Conservation (phyloP, 2,113 vertebrate genomes). For the Formicarius rufipectus region DNA sequence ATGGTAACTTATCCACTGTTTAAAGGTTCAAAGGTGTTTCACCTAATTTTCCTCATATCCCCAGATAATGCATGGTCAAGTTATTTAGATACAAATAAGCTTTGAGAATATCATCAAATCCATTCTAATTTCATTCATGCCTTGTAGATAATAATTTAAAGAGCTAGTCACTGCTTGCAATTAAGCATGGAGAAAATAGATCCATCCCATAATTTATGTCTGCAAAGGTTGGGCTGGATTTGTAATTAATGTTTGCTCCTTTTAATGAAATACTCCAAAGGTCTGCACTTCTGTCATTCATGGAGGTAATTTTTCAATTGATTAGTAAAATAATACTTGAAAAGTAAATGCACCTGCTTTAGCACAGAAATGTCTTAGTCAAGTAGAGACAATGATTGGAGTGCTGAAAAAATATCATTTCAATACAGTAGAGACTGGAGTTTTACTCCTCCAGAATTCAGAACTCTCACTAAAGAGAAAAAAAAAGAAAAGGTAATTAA, state of each 20-base stretch:
- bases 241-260: conserved; percentile 85
- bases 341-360: conserved; percentile 93
- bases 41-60: neutral
- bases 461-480: conserved; percentile 55
- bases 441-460: conserved; percentile 75
- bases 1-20: neutral
- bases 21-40: neutral
- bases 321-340: conserved; percentile 92
- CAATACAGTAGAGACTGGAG: conserved; percentile 71
- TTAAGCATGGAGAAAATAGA: conserved; percentile 91
- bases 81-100: conserved; percentile 52
- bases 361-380: conserved; percentile 86
- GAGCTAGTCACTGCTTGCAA: conserved; percentile 84
- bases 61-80: neutral
- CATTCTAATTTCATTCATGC: conserved; percentile 92
- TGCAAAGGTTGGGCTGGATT: conserved; percentile 79
- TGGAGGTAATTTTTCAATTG: conserved; percentile 95
- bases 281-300: conserved; percentile 89
- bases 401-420: conserved; percentile 79
- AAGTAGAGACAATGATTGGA: conserved; percentile 85
- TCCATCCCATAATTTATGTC: conserved; percentile 89
- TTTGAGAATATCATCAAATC: conserved; percentile 68
- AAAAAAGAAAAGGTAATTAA: conserved; percentile 73
- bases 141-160: conserved; percentile 89
- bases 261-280: conserved; percentile 86